A percentile compares a stretch with the other conserved stretches of the same genome.
Evolutionary conservation across 2,113 vertebrate species (phyloP).

Genomic region (Amphiprion ocellaris): DNA sequence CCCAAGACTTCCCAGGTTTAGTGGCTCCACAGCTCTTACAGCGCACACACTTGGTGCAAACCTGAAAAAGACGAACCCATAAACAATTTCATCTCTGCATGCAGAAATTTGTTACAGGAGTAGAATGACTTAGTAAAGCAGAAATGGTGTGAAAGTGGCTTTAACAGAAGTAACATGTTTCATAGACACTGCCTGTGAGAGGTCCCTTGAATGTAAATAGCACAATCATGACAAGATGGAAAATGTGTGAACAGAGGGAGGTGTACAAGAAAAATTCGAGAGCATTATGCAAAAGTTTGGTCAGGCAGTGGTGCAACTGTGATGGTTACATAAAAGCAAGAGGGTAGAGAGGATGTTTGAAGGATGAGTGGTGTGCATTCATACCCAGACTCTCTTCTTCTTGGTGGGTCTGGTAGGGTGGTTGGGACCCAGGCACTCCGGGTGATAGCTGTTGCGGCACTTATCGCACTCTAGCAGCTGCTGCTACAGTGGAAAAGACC

Average conservation of each 20-base stretch:
- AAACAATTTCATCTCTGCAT: conserved; percentile 2
- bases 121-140: background rate
- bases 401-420: conserved; percentile 98
- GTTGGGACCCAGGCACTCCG: conserved; percentile 99
- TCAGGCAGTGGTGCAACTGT: conserved; percentile 13
- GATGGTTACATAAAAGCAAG: conserved; percentile 7
- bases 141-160: conserved; percentile 29
- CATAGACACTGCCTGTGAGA: conserved; percentile 8
- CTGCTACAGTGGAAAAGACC: conserved; percentile 71
- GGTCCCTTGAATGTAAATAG: conserved; percentile 17
- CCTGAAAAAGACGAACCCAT: conserved; percentile 79
- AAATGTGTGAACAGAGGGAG: conserved; percentile 32
- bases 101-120: conserved; percentile 9
- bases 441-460: conserved; percentile 99
- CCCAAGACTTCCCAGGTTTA: conserved; percentile 97
- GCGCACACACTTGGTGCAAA: conserved; percentile 97
- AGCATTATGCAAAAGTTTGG: conserved; percentile 27
- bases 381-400: conserved; percentile 99
- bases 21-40: conserved; percentile 98
- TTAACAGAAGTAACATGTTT: conserved; percentile 31
- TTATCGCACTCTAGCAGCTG: conserved; percentile 98
- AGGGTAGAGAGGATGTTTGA: background rate
- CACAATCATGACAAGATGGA: conserved; percentile 9
- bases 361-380: conserved; percentile 25
- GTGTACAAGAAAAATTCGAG: conserved; percentile 15